Percentiles rank a stretch among this genome's conserved stretches.
Conservation (phyloP, 2,113 vertebrate genomes). For the Mesitornis unicolor region DNA sequence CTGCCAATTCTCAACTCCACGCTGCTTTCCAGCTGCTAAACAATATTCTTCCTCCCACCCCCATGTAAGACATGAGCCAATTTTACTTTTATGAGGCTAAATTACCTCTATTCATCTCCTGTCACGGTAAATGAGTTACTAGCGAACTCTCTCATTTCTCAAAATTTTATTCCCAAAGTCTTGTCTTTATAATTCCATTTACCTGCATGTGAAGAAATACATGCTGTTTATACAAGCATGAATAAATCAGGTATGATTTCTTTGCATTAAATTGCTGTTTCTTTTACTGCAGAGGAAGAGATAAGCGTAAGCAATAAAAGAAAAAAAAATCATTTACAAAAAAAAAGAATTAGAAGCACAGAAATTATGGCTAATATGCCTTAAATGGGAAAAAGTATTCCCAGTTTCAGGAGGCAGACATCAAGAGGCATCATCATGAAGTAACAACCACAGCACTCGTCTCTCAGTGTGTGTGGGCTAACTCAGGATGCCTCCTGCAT, state of each 20-base stretch:
- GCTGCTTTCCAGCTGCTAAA: background rate
- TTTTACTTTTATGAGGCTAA: slow-evolving; percentile 64
- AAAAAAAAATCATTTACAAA: background rate
- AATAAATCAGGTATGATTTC: slow-evolving; percentile 4
- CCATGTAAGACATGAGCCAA: slow-evolving; percentile 47
- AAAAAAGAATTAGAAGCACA: background rate
- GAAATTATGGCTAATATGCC: background rate
- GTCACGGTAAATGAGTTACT: slow-evolving; percentile 50
- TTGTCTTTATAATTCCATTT: slow-evolving; percentile 34
- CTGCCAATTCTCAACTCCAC: slow-evolving; percentile 15
- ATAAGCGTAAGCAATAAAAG: background rate
- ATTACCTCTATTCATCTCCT: slow-evolving; percentile 66
- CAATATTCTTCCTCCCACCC: slow-evolving; percentile 23
- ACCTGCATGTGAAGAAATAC: background rate
- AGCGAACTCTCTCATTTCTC: slow-evolving; percentile 44
- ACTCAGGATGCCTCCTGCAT: background rate
- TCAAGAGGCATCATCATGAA: background rate
- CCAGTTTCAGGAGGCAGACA: background rate
- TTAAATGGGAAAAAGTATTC: background rate
- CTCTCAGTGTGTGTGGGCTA: background rate
- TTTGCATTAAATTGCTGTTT: background rate
- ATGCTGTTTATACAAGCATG: background rate
- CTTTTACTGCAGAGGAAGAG: background rate
- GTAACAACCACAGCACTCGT: fast-evolving
- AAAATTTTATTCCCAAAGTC: slow-evolving; percentile 44